Evolutionary conservation across 1,140 invertebrate genomes (phyloP).

Genomic region (Wiebesia pumilae): DNA sequence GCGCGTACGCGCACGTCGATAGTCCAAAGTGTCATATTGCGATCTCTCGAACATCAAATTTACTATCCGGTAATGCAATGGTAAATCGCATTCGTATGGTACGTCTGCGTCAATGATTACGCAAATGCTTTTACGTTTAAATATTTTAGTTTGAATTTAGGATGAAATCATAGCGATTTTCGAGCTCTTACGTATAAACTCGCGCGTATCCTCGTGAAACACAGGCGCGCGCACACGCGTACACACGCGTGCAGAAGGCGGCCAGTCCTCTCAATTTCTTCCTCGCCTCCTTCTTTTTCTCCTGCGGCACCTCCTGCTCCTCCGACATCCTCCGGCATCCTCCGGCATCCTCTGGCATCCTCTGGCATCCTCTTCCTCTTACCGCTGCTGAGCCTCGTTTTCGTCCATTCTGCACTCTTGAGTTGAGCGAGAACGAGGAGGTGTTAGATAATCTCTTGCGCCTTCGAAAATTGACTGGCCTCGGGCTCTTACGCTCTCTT

Average conservation of each 20-base stretch:
- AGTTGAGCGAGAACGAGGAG: slow-evolving; percentile 39
- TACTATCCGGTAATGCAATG: neutral
- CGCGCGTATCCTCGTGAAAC: neutral
- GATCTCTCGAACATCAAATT: neutral
- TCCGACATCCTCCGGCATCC: slow-evolving; percentile 17
- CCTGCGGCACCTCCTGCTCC: slow-evolving; percentile 1
- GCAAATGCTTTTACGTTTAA: slow-evolving; percentile 24
- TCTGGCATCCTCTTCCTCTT: neutral
- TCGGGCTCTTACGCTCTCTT: slow-evolving; percentile 40
- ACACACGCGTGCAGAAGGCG: neutral
- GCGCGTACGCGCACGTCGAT: neutral
- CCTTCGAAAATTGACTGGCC: slow-evolving; percentile 58
- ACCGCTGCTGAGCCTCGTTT: slow-evolving; percentile 40
- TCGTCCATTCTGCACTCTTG: slow-evolving; percentile 42
- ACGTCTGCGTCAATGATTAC: neutral
- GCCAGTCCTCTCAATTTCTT: slow-evolving; percentile 17
- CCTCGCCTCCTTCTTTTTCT: neutral
- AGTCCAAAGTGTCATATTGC: no score
- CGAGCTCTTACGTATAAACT: slow-evolving; percentile 25
- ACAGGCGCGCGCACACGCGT: no score
- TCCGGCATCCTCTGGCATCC: slow-evolving; percentile 50
- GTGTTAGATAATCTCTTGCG: slow-evolving; percentile 68
- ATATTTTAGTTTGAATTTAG: slow-evolving; percentile 28
- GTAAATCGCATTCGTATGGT: neutral
- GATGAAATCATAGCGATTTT: slow-evolving; percentile 47